Percentiles rank a stretch among this genome's conserved stretches.
Conservation (phyloP, 2,797 vertebrate genomes). For the Pantherophis vulpinus region DNA sequence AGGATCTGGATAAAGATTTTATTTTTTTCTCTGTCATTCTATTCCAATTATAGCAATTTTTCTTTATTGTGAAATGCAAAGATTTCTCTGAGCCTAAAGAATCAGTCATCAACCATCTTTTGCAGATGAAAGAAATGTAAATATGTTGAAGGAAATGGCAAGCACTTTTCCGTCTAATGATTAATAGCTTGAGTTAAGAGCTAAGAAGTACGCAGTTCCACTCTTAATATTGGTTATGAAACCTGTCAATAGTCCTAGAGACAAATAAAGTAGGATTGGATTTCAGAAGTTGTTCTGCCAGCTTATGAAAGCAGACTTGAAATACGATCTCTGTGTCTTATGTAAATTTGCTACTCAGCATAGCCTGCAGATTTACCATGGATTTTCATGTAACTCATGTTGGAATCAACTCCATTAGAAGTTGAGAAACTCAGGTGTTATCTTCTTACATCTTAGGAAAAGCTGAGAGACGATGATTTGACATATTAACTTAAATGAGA, state of each 20-base stretch:
- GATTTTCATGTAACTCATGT: background rate
- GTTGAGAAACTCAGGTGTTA: background rate
- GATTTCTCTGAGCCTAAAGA: background rate
- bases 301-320: background rate
- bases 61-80: conserved; percentile 34
- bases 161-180: background rate
- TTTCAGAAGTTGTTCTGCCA: background rate
- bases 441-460: background rate
- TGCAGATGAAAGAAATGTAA: background rate
- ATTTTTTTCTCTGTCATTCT: conserved; percentile 5
- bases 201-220: background rate
- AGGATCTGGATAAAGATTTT: conserved; percentile 26
- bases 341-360: background rate
- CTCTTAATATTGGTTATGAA: background rate
- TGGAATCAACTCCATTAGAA: background rate
- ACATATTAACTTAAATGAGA: background rate
- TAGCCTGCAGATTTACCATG: background rate
- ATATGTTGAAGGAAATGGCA: background rate
- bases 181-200: background rate
- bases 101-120: background rate
- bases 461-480: background rate
- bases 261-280: background rate
- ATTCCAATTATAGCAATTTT: background rate
- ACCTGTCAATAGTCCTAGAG: background rate
- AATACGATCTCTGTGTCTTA: background rate